phyloP scores from a whole-genome alignment of 2,888 invertebrate species.

The Copidosoma aretas region DNA sequence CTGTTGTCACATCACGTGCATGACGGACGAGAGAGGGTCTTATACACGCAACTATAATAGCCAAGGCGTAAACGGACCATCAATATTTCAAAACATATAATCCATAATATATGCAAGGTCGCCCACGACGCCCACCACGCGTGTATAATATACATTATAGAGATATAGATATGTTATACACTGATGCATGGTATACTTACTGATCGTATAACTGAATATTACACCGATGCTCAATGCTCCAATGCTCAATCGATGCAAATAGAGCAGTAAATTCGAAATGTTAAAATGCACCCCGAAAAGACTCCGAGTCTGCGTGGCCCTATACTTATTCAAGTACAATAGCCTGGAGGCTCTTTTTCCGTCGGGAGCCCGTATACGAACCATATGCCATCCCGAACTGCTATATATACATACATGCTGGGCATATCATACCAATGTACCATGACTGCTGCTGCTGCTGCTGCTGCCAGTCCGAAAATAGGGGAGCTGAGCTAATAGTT shows the following conservation, averaged over 20 bases:
- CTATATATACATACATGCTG: too few relatives aligned
- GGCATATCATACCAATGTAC: too few relatives aligned
- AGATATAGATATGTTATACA: too few relatives aligned
- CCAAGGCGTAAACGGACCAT: conserved; percentile 27
- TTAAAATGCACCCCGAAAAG: conserved; percentile 35
- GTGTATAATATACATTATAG: too few relatives aligned
- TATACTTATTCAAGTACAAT: background rate
- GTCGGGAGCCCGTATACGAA: background rate
- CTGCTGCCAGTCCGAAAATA: too few relatives aligned
- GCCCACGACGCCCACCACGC: too few relatives aligned
- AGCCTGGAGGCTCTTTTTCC: background rate
- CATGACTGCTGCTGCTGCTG: too few relatives aligned
- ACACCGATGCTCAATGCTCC: background rate
- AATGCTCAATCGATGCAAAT: conserved; percentile 36
- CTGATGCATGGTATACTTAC: too few relatives aligned
- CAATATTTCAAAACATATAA: conserved; percentile 30
- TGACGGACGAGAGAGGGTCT: background rate
- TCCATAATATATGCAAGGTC: too few relatives aligned
- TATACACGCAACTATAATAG: conserved; percentile 4
- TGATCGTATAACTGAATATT: too few relatives aligned
- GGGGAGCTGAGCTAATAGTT: too few relatives aligned
- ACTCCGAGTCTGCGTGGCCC: background rate
- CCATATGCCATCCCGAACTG: conserved; percentile 6
- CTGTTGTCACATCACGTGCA: conserved; percentile 16
- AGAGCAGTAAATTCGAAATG: conserved; percentile 38